A percentile compares a stretch with the other conserved stretches of the same genome.
Conservation (phyloP, 2,113 vertebrate species). For the Misgurnus mizolepis region DNA sequence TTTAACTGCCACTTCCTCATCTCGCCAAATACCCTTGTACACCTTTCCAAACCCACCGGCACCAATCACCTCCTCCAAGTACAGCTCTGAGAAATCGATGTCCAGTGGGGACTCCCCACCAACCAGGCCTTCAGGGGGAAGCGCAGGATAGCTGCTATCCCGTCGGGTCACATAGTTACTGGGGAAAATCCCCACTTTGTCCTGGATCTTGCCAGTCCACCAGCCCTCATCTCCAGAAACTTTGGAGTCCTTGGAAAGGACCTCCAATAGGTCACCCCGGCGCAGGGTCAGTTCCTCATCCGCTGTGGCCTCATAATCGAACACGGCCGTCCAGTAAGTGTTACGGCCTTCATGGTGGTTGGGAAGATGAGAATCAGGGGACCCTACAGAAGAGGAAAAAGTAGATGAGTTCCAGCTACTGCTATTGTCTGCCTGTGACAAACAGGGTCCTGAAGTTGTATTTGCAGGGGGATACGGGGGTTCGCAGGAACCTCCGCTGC, state of each 20-base stretch:
- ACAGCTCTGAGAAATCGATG: conserved; percentile 84
- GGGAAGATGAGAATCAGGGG: conserved; percentile 69
- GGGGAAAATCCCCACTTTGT: conserved; percentile 90
- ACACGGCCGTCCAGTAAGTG: conserved; percentile 86
- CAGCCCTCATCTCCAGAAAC: conserved; percentile 92
- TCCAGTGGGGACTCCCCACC: conserved; percentile 76
- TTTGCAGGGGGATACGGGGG: conserved; percentile 62
- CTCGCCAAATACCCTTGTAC: conserved; percentile 82
- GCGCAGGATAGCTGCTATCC: conserved; percentile 68
- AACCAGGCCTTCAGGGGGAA: conserved; percentile 64
- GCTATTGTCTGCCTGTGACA: conserved; percentile 73
- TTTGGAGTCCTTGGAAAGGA: conserved; percentile 87
- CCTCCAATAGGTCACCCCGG: conserved; percentile 85
- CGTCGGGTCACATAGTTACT: conserved; percentile 85
- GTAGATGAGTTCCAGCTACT: conserved; percentile 74
- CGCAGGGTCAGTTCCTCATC: conserved; percentile 87
- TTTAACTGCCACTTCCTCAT: conserved; percentile 85
- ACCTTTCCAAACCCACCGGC: conserved; percentile 91
- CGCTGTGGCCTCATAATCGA: conserved; percentile 88
- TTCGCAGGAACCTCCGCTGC: conserved; percentile 74
- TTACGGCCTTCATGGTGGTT: conserved; percentile 59
- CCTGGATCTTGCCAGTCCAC: conserved; percentile 89
- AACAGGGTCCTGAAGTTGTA: conserved; percentile 63
- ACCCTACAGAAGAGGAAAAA: conserved; percentile 65
- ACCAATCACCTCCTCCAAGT: conserved; percentile 87